Evolutionary conservation across 2,797 vertebrate genomes (phyloP).

Genomic region (Semotilus atromaculatus): DNA sequence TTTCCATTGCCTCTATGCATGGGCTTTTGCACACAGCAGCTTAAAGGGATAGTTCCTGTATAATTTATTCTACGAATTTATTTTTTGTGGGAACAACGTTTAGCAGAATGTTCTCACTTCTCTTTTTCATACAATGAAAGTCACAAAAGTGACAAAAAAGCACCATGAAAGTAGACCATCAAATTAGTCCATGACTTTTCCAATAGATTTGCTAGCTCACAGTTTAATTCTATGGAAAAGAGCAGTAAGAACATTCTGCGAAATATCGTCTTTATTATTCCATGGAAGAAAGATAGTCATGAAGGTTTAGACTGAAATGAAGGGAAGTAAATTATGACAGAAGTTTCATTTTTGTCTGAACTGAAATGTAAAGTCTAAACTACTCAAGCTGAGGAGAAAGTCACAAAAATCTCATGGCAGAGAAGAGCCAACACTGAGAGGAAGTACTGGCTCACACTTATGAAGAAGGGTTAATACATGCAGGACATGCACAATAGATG

Average conservation of each 20-base stretch:
- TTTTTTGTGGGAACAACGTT: background rate
- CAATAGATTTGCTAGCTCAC: background rate
- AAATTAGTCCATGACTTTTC: background rate
- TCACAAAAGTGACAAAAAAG: too few species aligned
- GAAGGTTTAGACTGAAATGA: background rate
- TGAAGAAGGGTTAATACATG: background rate
- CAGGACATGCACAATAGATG: background rate
- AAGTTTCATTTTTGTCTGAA: background rate
- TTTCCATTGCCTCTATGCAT: background rate
- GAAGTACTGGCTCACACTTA: slow-evolving; percentile 33
- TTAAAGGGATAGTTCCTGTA: background rate
- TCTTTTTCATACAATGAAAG: background rate
- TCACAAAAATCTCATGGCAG: background rate
- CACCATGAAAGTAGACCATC: too few species aligned
- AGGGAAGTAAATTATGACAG: background rate
- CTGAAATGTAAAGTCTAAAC: background rate
- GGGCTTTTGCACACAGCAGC: background rate
- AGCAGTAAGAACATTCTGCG: background rate
- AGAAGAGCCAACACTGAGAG: slow-evolving; percentile 17
- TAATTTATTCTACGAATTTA: background rate
- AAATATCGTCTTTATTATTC: background rate
- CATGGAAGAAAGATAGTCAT: background rate
- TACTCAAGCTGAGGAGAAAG: background rate
- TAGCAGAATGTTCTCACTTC: background rate
- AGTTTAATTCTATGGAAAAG: background rate